phyloP scores from a whole-genome alignment of 2,113 vertebrate species.

The Isichthys henryi region DNA sequence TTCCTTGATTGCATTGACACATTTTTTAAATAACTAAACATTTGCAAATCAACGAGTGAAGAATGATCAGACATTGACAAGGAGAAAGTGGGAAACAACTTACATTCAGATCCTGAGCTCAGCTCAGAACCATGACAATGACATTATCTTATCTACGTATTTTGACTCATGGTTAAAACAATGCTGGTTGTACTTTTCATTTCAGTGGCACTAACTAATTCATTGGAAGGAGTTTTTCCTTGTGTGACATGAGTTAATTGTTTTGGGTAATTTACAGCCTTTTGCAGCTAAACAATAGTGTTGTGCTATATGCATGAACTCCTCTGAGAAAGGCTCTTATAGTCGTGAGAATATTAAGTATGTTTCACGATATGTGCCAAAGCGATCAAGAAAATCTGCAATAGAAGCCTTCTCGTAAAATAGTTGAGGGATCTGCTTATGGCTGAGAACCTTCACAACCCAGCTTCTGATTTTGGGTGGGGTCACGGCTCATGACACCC shows the following conservation, averaged over 20 bases:
- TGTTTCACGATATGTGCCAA: background rate
- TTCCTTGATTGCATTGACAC: background rate
- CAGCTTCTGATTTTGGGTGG: background rate
- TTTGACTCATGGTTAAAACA: background rate
- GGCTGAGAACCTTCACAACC: background rate
- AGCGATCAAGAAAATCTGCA: background rate
- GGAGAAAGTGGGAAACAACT: background rate
- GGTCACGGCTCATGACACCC: background rate
- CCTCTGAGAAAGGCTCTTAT: background rate
- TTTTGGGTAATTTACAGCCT: background rate
- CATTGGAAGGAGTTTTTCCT: background rate
- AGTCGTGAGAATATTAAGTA: background rate
- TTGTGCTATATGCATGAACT: background rate
- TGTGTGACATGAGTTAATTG: background rate
- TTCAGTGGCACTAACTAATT: background rate
- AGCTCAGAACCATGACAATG: background rate
- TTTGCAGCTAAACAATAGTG: background rate
- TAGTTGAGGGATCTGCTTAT: background rate
- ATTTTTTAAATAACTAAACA: background rate
- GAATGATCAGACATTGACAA: background rate
- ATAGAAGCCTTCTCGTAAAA: background rate
- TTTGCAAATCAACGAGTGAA: background rate
- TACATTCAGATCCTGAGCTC: background rate
- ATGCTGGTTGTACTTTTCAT: background rate
- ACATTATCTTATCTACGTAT: background rate